Evolutionary conservation across 2,888 invertebrate species (phyloP).

Genomic region (Callosobruchus maculatus): DNA sequence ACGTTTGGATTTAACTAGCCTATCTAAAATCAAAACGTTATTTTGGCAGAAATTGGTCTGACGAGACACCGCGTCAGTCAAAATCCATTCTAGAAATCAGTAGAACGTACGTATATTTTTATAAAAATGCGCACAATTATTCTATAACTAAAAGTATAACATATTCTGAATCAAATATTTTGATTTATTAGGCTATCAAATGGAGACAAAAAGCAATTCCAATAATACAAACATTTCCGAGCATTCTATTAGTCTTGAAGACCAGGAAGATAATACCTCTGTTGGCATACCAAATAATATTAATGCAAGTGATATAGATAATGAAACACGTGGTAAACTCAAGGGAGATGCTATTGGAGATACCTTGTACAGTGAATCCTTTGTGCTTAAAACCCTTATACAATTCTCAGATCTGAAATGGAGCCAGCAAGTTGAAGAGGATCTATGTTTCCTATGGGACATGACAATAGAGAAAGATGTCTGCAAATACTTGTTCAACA

Average conservation of each 20-base stretch:
- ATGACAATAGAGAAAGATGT: slow-evolving; percentile 80
- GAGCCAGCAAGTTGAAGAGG: slow-evolving; percentile 63
- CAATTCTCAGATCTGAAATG: slow-evolving; percentile 59
- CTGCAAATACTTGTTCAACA: slow-evolving; percentile 63
- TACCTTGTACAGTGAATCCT: slow-evolving; percentile 75
- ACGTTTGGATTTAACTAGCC: no score
- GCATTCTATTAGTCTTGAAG: neutral
- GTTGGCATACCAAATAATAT: slow-evolving; percentile 10
- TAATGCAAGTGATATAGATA: slow-evolving; percentile 36
- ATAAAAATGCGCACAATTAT: neutral
- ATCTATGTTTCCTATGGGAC: slow-evolving; percentile 78
- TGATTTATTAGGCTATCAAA: no score
- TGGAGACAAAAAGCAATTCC: neutral
- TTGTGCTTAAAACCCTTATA: slow-evolving; percentile 66
- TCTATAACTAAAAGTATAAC: no score
- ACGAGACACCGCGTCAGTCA: no score
- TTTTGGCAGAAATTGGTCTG: neutral
- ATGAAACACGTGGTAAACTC: slow-evolving; percentile 50
- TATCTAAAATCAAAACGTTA: no score
- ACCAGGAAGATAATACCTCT: neutral
- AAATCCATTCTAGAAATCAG: neutral
- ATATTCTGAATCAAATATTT: no score
- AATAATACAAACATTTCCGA: neutral
- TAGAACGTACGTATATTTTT: neutral
- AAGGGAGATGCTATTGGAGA: slow-evolving; percentile 77